A percentile compares a stretch with the other conserved stretches of the same genome.
Conservation (phyloP, 2,113 vertebrate genomes). For the Puntigrus tetrazona region DNA sequence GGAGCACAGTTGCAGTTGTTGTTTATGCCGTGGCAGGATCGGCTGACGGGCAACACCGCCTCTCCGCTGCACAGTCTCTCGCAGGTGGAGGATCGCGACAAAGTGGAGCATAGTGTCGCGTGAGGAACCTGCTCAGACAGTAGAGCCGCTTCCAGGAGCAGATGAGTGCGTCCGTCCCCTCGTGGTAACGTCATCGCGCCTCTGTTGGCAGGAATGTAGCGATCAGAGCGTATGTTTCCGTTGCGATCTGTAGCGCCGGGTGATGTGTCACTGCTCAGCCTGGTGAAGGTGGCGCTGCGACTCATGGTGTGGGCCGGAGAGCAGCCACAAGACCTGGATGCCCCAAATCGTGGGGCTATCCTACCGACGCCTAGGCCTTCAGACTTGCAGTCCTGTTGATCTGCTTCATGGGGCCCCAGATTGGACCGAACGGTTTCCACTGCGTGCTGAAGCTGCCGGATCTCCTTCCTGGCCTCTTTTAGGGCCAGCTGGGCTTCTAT, state of each 20-base stretch:
- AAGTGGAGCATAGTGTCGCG: slow-evolving; percentile 57
- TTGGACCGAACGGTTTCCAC: slow-evolving; percentile 88
- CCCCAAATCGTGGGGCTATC: slow-evolving; percentile 69
- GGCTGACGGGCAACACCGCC: slow-evolving; percentile 65
- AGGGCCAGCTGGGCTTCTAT: slow-evolving; percentile 95
- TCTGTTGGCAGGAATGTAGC: slow-evolving; percentile 48
- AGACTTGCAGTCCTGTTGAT: slow-evolving; percentile 87
- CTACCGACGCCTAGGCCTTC: slow-evolving; percentile 81
- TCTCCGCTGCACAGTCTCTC: slow-evolving; percentile 79
- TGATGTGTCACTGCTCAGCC: slow-evolving; percentile 83
- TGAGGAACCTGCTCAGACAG: slow-evolving; percentile 72
- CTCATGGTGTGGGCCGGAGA: slow-evolving; percentile 90
- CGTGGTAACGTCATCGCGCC: slow-evolving; percentile 70
- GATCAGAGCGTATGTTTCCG: slow-evolving; percentile 63
- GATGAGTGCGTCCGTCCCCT: slow-evolving; percentile 76
- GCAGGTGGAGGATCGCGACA: slow-evolving; percentile 79
- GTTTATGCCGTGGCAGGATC: slow-evolving; percentile 71
- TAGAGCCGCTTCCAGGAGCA: slow-evolving; percentile 79
- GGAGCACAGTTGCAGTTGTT: slow-evolving; percentile 69
- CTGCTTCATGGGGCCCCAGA: slow-evolving; percentile 76
- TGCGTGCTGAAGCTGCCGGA: slow-evolving; percentile 91
- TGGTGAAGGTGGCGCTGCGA: slow-evolving; percentile 85
- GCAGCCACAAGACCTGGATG: slow-evolving; percentile 83
- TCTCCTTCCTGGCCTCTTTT: slow-evolving; percentile 94
- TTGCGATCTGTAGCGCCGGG: slow-evolving; percentile 74